Base-by-base conservation (phyloP, 2,797 vertebrate species). In the Tokudaia muenninki region DNA sequence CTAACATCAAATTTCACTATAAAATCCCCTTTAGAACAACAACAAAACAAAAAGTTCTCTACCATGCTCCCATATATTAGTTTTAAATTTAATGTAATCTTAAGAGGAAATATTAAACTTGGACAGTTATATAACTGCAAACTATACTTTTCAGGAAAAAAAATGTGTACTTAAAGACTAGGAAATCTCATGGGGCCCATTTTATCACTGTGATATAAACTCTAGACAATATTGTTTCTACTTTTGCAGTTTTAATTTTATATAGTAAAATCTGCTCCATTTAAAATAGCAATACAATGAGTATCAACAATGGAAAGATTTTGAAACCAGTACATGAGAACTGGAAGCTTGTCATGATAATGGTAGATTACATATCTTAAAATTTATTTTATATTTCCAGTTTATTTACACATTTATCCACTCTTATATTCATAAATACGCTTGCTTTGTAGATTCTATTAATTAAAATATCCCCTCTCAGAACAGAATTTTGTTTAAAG, bases 401-500 rank as follows among this genome's bases (percentile, higher is more conserved):
- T 72, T 31, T 84, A 6, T 2, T 91, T 86, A 75, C 29, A 26
- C 22, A 41, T 70, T 57, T 70, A 59, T 59, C 34, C 17, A 59
- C 72, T 47, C 84, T 59, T 37, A 21, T 37, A 72, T 22, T 72
- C n/a, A 72, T 57, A 91, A 78, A 37, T 78, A 34, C 21, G 34
- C 19, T 77, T 94, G 31, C 13, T 79, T 77, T 79, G 63, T n/a
- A 78, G 34, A 47, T n/a, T 13, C 3, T 11, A 61, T n/a, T 57
- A 55, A 55, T 74, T 75, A 47, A 70, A 55, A 91, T 97, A 97
- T 97, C 96, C 97, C 97, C 14, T 94, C 75, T 97, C 96, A 96
- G 94, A 89, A 94, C 92, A 97, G 95, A 97, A 97, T 98, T 79
- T 90, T 96, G 96, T 63, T 41, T 83, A 98, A 98, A 98, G 94